Conservation (phyloP, 2,113 vertebrate genomes). For the Orthonyx spaldingii region DNA sequence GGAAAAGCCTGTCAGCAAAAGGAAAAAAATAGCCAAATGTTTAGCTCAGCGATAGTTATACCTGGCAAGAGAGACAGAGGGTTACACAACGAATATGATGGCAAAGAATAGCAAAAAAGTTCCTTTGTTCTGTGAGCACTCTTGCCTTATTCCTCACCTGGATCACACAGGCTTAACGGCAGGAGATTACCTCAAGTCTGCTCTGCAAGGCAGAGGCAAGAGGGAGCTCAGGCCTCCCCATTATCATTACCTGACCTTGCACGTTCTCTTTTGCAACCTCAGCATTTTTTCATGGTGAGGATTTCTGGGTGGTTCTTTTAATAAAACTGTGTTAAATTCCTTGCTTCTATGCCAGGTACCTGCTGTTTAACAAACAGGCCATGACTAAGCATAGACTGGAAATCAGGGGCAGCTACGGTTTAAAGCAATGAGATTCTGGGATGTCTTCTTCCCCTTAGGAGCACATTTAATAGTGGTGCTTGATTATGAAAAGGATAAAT, state of each 20-base stretch:
- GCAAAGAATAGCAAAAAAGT: background rate
- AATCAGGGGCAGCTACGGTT: background rate
- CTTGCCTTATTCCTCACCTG: background rate
- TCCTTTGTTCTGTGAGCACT: background rate
- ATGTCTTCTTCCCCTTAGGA: constrained; percentile 28
- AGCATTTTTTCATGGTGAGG: background rate
- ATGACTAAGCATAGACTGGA: constrained; percentile 48
- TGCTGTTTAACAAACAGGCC: constrained; percentile 25
- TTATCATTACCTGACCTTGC: constrained; percentile 32
- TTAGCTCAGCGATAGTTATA: background rate
- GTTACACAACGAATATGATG: background rate
- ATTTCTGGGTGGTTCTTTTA: constrained; percentile 43
- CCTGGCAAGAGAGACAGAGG: background rate
- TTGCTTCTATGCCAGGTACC: constrained; percentile 7
- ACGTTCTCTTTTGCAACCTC: background rate
- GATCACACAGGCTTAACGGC: background rate
- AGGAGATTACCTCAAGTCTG: background rate
- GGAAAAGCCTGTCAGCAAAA: background rate
- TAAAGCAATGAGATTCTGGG: constrained; percentile 26
- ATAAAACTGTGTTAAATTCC: constrained; percentile 41
- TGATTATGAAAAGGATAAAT: constrained; percentile 54
- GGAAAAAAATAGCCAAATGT: background rate
- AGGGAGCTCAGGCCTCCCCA: background rate
- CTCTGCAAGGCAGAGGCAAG: background rate
- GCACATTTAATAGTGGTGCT: background rate